Evolutionary conservation across 1,140 invertebrate genomes (phyloP), one percentile per base, ranked within the genome.

Genomic region (Drosophila pruinosa): DNA sequence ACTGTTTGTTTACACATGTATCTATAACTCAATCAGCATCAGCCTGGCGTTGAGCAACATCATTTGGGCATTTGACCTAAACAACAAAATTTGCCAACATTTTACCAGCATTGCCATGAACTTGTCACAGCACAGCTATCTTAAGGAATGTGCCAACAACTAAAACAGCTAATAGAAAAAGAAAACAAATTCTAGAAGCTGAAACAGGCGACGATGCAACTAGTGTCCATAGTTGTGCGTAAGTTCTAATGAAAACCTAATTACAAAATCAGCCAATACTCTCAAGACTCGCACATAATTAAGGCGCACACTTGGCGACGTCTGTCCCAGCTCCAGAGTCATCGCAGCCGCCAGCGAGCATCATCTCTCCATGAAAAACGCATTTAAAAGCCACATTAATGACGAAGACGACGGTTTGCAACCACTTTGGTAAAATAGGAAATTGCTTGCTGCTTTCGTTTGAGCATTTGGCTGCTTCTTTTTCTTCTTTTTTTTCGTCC

Each of bases 301-400:
- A 86, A 88, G 78, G 82, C 74, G 82, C 82, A 78, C 82, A 80
- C 81, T 73, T 76, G 76, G 62, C 81, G 65, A 47, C 62, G 36
- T 53, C 39, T 36, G 34, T 48, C 17, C 21, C 31, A 15, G 3
- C 38, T n/a, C 38, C 34, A 56, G 39, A 43, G 5, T 31, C 15
- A 4, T n/a, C 64, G 17, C 17, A 48, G 28, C 5, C 45, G 5
- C 26, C 17, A 7, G 10, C 24, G n/a, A 26, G 14, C 28, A 17
- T 36, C 45, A 26, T 41, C 72, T 81, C 48, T 52, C 72, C 65
- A 72, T 73, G 80, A 88, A 86, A 86, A 88, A 75, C 78, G 83
- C 82, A 86, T 86, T 86, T 86, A 86, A 86, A 81, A 88, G 82
- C 78, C 82, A 86, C 82, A 86, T 86, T 86, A 86, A 86, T 86